Percentiles rank a stretch among this genome's conserved stretches.
Conservation (phyloP, 2,888 invertebrate genomes). For the Rhyacophila evoluta region DNA sequence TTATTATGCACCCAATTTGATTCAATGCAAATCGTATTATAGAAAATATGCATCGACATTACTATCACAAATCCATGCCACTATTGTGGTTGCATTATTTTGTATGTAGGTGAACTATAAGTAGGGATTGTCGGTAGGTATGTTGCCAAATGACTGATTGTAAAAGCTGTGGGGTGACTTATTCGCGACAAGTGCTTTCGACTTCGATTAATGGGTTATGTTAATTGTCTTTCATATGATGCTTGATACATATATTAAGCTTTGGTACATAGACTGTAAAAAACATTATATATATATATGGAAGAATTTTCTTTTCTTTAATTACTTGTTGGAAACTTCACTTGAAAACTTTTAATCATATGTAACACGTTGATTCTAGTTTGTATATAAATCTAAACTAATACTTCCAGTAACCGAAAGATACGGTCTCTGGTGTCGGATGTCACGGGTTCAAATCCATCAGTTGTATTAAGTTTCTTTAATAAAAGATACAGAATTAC, state of each 20-base stretch:
- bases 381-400: too few species aligned
- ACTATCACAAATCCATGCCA: background rate
- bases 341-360: too few species aligned
- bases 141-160: background rate
- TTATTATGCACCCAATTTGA: conserved; percentile 41
- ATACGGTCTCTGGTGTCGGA: too few species aligned
- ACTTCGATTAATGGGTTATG: conserved; percentile 52
- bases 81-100: background rate
- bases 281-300: too few species aligned
- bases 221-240: conserved; percentile 37
- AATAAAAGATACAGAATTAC: too few species aligned
- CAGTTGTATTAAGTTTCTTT: too few species aligned
- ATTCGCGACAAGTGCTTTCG: conserved; percentile 48
- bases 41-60: conserved; percentile 35
- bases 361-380: too few species aligned
- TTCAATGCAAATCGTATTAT: conserved; percentile 42
- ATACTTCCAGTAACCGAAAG: too few species aligned
- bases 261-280: too few species aligned
- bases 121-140: background rate
- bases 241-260: conserved; percentile 8
- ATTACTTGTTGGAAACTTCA: too few species aligned
- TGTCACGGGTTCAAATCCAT: too few species aligned
- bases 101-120: background rate
- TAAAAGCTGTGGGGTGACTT: conserved; percentile 3
- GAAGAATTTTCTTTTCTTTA: too few species aligned